Base-by-base conservation (phyloP, 2,888 invertebrate genomes). In the Tuberolachnus salignus region DNA sequence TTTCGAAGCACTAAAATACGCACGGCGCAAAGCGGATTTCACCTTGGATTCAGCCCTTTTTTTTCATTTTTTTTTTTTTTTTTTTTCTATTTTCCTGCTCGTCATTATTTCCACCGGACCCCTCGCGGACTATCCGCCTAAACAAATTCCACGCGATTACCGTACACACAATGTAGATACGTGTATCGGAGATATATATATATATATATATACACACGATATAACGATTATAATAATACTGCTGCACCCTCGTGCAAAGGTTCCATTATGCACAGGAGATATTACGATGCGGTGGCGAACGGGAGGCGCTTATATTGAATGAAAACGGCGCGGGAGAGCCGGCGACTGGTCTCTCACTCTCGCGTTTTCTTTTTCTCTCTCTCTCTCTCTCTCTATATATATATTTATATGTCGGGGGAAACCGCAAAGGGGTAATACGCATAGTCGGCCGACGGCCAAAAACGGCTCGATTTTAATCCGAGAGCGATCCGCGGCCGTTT, bases 391-490 rank as follows among this genome's bases (percentile, higher is more conserved):
- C 34, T 34, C 34, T 34, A 3, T 34, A n/a, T n/a, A n/a, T n/a
- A n/a, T n/a, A n/a, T n/a, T n/a, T n/a, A 57, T 57, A 66, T 67
- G 67, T 75, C 34, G 61, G 67, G 66, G 75, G 46, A 75, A 75
- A 75, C 75, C 75, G 49, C 75, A 75, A 75, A 75, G 67, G 75
- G 75, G 75, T 72, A 61, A 51, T 34, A 34, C 34, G 34, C 6
- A 3, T 34, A 26, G 57, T 67, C 55, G 75, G 75, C 75, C 57
- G 46, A 46, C 42, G 66, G 75, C 75, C 53, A 66, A 75, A n/a
- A 67, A 59, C 14, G 55, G 49, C 44, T 49, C 26, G 75, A 21
- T 57, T 67, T 75, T 59, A 57, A 75, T 75, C 75, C 67, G n/a
- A 23, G 2, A 55, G n/a, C n/a, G 55, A 46, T 11, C 34, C 34